A percentile compares a stretch with the other conserved stretches of the same genome.
phyloP scores from a whole-genome alignment of 2,113 vertebrate genomes.

The Platysteira castanea region DNA sequence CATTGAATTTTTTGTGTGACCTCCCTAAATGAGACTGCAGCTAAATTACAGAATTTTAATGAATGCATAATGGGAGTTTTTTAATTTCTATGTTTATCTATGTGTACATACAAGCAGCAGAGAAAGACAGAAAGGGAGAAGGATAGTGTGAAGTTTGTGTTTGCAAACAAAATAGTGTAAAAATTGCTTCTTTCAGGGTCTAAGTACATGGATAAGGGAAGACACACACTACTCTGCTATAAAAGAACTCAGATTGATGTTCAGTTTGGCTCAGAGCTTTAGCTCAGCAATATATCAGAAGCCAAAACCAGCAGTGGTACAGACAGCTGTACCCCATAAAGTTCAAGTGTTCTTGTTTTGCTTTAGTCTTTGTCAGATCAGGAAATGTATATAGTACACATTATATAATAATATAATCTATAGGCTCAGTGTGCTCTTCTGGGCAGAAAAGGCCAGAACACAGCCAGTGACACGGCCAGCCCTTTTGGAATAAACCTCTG shows the following conservation, averaged over 20 bases:
- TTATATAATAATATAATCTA: neutral
- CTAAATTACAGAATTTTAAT: constrained; percentile 27
- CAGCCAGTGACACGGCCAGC: neutral
- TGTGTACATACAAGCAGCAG: rapidly evolving
- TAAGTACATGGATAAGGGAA: neutral
- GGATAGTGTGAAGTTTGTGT: neutral
- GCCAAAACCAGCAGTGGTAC: neutral
- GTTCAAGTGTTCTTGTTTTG: neutral
- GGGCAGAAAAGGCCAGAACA: neutral
- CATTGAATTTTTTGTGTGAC: constrained; percentile 15
- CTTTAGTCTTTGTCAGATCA: neutral
- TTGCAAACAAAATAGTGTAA: neutral
- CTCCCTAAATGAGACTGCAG: constrained; percentile 5
- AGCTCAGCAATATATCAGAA: neutral
- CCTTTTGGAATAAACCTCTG: neutral
- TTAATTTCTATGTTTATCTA: neutral
- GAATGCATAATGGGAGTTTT: neutral
- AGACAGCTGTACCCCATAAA: neutral
- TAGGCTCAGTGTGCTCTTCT: neutral
- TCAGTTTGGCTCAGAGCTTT: neutral
- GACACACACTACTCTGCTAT: neutral
- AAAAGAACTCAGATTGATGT: neutral
- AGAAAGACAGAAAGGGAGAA: neutral
- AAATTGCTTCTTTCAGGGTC: neutral
- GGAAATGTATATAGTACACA: neutral